phyloP scores from a whole-genome alignment of 2,797 vertebrate genomes.

The Hozukius guyotensis region DNA sequence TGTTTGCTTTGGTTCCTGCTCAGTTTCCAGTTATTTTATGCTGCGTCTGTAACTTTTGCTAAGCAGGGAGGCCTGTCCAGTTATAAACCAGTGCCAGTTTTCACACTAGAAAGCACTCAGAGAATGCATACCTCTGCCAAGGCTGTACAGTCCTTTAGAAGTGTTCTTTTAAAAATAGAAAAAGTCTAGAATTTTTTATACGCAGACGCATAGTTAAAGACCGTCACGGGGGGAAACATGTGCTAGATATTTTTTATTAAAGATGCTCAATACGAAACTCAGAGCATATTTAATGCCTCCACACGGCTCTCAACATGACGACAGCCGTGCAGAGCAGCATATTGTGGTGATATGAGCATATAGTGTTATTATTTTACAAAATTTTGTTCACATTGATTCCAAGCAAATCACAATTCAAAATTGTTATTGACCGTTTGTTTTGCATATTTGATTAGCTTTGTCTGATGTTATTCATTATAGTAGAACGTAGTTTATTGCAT shows the following conservation, averaged over 20 bases:
- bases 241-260: not conserved
- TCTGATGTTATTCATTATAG: not conserved
- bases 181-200: not conserved
- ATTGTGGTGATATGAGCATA: too few relatives aligned
- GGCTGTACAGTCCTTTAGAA: not conserved
- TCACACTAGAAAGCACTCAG: not conserved
- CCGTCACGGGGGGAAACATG: not conserved
- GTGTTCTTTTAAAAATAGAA: not conserved
- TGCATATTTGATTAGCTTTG: too few relatives aligned
- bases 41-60: conserved; percentile 34
- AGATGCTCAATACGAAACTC: too few relatives aligned
- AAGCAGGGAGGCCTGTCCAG: not conserved
- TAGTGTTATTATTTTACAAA: too few relatives aligned
- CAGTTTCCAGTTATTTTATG: conserved; percentile 27
- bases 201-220: not conserved
- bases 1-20: conserved; percentile 18
- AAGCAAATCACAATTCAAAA: too few relatives aligned
- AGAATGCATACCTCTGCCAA: not conserved
- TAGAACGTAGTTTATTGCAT: not conserved
- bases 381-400: too few relatives aligned
- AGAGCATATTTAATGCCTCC: too few relatives aligned
- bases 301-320: too few relatives aligned
- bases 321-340: too few relatives aligned
- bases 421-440: too few relatives aligned
- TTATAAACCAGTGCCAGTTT: conserved; percentile 14